Conservation (phyloP, 2,113 vertebrate species). For the Xenopus laevis region DNA sequence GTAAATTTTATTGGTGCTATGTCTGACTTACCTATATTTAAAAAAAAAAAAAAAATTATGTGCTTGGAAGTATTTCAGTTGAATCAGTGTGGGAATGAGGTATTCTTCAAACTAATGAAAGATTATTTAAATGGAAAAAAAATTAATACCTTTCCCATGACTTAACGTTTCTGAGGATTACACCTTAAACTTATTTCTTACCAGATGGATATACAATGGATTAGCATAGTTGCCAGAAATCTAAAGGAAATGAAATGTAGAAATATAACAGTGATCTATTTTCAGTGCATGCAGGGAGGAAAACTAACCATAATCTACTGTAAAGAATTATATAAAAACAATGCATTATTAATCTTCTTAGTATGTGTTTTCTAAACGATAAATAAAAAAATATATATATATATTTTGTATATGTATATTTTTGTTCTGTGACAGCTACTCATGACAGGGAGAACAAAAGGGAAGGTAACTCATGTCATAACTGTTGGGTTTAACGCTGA, state of each 20-base stretch:
- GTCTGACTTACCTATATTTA: too few species aligned
- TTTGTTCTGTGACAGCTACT: too few species aligned
- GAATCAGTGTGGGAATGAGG: neutral
- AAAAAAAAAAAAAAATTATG: neutral
- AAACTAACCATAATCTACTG: too few species aligned
- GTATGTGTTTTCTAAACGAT: too few species aligned
- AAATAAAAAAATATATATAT: too few species aligned
- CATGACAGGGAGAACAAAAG: too few species aligned
- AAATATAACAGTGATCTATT: neutral
- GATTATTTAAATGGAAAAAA: neutral
- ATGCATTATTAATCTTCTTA: too few species aligned
- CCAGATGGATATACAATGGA: neutral
- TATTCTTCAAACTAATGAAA: neutral
- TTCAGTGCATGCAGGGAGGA: neutral
- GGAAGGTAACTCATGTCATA: too few species aligned
- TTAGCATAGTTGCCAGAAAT: neutral
- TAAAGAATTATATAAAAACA: too few species aligned
- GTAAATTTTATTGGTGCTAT: too few species aligned
- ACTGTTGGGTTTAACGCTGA: too few species aligned
- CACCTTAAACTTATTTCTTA: neutral
- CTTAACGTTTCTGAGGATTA: neutral
- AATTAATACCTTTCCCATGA: neutral
- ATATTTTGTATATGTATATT: too few species aligned
- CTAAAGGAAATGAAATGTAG: neutral
- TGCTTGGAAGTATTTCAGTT: neutral